A percentile compares a stretch with the other conserved stretches of the same genome.
phyloP scores from a whole-genome alignment of 2,888 invertebrate species.

The Drosophila mettleri region DNA sequence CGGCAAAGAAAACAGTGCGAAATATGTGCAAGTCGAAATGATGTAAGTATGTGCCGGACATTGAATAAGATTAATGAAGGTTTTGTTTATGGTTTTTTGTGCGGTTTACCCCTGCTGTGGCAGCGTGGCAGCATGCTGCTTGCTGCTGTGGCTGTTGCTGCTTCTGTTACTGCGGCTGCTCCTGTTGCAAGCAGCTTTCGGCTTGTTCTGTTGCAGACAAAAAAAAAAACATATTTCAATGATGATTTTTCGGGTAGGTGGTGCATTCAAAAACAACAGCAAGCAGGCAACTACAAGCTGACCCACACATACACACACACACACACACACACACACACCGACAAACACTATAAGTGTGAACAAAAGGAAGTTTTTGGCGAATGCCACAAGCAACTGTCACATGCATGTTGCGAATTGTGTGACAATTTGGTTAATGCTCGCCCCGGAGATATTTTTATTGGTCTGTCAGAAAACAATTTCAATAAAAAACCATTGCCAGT shows the following conservation, averaged over 20 bases:
- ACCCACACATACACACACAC: slow-evolving; percentile 44
- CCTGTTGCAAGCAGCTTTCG: slow-evolving; percentile 31
- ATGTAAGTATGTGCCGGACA: slow-evolving; percentile 77
- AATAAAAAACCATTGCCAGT: slow-evolving; percentile 8
- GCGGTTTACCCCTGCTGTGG: slow-evolving; percentile 62
- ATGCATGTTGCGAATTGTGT: slow-evolving; percentile 69
- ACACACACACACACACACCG: slow-evolving; percentile 32
- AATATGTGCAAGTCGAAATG: slow-evolving; percentile 38
- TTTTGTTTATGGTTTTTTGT: slow-evolving; percentile 67
- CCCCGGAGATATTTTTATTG: slow-evolving; percentile 64
- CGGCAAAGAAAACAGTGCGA: slow-evolving; percentile 39
- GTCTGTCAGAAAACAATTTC: slow-evolving; percentile 46
- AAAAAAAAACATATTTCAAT: slow-evolving; percentile 70
- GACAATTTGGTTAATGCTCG: slow-evolving; percentile 69
- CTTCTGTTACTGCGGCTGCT: slow-evolving; percentile 8
- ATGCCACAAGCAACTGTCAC: slow-evolving; percentile 65
- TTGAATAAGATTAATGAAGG: slow-evolving; percentile 79
- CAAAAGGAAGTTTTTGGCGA: slow-evolving; percentile 16
- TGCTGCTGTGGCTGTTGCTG: neutral
- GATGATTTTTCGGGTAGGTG: slow-evolving; percentile 48
- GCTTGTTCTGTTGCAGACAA: slow-evolving; percentile 31
- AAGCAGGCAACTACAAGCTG: slow-evolving; percentile 55
- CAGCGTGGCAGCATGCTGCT: slow-evolving; percentile 32
- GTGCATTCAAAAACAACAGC: slow-evolving; percentile 54
- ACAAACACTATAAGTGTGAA: slow-evolving; percentile 13